Percentiles rank a stretch among this genome's conserved stretches.
These are phyloP conservation scores for Tholera decimalis DNA, from an alignment of 2,888 invertebrate species.

Conservation along the genomic window DNA sequence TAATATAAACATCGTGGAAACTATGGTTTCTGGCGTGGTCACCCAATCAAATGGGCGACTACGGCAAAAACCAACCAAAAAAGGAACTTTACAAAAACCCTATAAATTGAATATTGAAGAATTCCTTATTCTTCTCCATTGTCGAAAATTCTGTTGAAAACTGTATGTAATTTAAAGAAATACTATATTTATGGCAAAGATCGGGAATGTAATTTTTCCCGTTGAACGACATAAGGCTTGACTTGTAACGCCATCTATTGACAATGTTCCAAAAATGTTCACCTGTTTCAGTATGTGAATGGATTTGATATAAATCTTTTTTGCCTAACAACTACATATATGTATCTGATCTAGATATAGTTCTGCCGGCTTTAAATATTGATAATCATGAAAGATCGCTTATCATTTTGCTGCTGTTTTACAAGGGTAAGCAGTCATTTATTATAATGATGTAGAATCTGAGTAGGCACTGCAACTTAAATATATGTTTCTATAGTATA, in stretches of 20 bases:
- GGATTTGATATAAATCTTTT: neutral
- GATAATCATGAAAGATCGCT: too few species aligned
- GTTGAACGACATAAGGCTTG: neutral
- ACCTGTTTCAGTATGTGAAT: neutral
- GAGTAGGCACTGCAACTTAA: too few species aligned
- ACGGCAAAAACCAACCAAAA: neutral
- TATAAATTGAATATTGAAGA: neutral
- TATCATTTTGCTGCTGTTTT: too few species aligned
- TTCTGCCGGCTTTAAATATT: neutral
- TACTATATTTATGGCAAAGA: neutral
- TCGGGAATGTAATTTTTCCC: slow-evolving; percentile 5
- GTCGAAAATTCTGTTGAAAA: neutral
- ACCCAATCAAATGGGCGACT: too few species aligned
- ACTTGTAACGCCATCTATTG: slow-evolving; percentile 68
- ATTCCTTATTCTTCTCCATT: neutral
- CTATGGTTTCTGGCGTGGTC: too few species aligned
- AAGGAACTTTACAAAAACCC: neutral
- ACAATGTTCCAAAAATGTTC: slow-evolving; percentile 1
- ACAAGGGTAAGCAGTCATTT: too few species aligned
- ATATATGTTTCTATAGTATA: too few species aligned
- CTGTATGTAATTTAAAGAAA: neutral
- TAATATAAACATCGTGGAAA: neutral
- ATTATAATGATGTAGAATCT: too few species aligned
- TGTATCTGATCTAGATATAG: too few species aligned
- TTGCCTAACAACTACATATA: neutral